Base-by-base conservation (phyloP, 2,888 invertebrate species). In the Ornithoptera priamus region DNA sequence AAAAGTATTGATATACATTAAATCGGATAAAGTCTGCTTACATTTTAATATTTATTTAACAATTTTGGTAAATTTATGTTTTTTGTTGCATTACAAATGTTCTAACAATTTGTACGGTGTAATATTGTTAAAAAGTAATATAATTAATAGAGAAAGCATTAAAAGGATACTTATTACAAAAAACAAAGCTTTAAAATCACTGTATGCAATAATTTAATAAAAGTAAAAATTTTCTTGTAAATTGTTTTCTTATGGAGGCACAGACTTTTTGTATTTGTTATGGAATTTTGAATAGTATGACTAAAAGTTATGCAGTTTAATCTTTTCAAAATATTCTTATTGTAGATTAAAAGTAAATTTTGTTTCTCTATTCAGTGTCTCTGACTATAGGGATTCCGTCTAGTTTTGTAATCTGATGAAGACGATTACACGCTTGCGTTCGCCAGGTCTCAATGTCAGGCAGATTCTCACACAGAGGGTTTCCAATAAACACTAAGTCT, bases 401-500 rank as follows among this genome's bases (percentile, higher is more conserved):
- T 6, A 97, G 88, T 84, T 96, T 97, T 81, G 94, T 94, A 68
- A 97, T 88, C 84, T 95, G 94, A 74, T 95, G 96, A 56, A 97
- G 88, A 68, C 95, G 94, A 80, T 94, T 95, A 3, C 94, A 87
- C 0, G 94, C 96, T 84, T 97, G 96, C 7, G 88, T 82, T 62
- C 95, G 94, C 95, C 96, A 97, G 5, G 93, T 85, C 0, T 94
- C 93, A 56, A 94, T 93, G 69, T 96, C 96, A 0, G 90, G 85
- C 84, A 95, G 94, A 74, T 93, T 94, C 56, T 97, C 97, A 75
- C 93, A 93, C 30, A 97, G 82, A 0, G 96, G 96, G 88, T 97
- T 97, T 1, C 96, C 97, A 57, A 94, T 93, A 84, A 98, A 97
- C 4, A 97, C 93, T 4, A 99, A 90, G 78, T 98, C 97, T 81